Evolutionary conservation across 2,888 invertebrate species (phyloP).

Genomic region (Trissolcus brochymenae): DNA sequence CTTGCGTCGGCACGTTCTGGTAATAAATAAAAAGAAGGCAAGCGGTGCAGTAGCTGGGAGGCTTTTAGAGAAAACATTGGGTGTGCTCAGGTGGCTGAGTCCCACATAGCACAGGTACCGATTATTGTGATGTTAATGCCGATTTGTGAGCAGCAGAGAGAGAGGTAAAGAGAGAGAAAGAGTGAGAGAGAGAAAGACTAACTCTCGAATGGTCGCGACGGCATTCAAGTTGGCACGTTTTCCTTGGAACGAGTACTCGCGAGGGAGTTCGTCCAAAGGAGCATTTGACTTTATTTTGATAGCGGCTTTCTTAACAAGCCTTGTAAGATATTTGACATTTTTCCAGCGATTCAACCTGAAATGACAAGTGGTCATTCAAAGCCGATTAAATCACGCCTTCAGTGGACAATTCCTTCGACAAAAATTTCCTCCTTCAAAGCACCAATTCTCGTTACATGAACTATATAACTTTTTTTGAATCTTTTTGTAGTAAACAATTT

Average conservation of each 20-base stretch:
- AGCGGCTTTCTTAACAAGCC: slow-evolving; percentile 44
- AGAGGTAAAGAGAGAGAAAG: no score
- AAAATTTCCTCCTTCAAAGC: slow-evolving; percentile 7
- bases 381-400: slow-evolving; percentile 40
- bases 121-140: slow-evolving; percentile 73
- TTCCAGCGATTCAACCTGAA: slow-evolving; percentile 22
- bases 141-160: slow-evolving; percentile 59
- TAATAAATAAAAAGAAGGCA: slow-evolving; percentile 61
- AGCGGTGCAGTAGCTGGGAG: slow-evolving; percentile 49
- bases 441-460: no score
- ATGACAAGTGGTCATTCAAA: slow-evolving; percentile 51
- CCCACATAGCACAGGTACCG: slow-evolving; percentile 67
- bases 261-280: slow-evolving; percentile 35
- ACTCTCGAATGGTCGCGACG: slow-evolving; percentile 68
- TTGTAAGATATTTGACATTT: slow-evolving; percentile 47
- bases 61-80: slow-evolving; percentile 50
- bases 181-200: slow-evolving; percentile 51
- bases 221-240: slow-evolving; percentile 72
- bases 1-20: slow-evolving; percentile 63
- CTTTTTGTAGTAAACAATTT: background rate
- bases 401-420: slow-evolving; percentile 10
- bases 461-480: background rate
- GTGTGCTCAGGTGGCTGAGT: slow-evolving; percentile 53
- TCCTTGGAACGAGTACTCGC: slow-evolving; percentile 39
- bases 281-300: slow-evolving; percentile 52